Conservation (phyloP, 2,113 vertebrate genomes). For the Genyomyrus donnyi region DNA sequence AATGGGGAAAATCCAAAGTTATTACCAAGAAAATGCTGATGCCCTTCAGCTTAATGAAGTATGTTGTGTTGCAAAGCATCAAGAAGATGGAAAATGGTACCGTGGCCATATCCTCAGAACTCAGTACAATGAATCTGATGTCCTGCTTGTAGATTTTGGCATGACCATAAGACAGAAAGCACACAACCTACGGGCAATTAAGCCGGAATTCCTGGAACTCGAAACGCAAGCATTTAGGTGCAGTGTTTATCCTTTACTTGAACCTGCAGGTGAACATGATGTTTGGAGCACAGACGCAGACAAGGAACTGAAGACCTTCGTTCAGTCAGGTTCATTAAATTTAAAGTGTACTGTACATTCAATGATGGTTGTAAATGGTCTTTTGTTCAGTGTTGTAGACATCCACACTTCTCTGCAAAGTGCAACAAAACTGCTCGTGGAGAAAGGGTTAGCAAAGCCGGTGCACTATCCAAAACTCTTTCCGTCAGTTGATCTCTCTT, state of each 20-base stretch:
- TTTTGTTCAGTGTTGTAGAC: slow-evolving; percentile 67
- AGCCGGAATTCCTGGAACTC: slow-evolving; percentile 60
- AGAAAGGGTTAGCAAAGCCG: slow-evolving; percentile 37
- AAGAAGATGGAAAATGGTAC: slow-evolving; percentile 68
- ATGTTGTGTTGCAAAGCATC: slow-evolving; percentile 66
- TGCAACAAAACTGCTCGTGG: slow-evolving; percentile 52
- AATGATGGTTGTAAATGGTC: slow-evolving; percentile 46
- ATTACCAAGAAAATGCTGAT: slow-evolving; percentile 56
- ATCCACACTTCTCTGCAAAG: slow-evolving; percentile 53
- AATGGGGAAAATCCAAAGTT: slow-evolving; percentile 68
- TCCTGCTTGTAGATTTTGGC: slow-evolving; percentile 77
- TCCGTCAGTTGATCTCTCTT: slow-evolving; percentile 52
- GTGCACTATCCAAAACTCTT: slow-evolving; percentile 31
- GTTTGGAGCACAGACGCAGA: slow-evolving; percentile 49
- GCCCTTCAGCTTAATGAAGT: slow-evolving; percentile 53
- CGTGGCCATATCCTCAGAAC: slow-evolving; percentile 59
- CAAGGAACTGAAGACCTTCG: slow-evolving; percentile 53
- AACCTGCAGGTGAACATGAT: slow-evolving; percentile 39
- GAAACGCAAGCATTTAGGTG: slow-evolving; percentile 78
- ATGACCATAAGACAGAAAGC: slow-evolving; percentile 51
- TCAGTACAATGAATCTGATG: slow-evolving; percentile 32
- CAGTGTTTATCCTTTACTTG: slow-evolving; percentile 55
- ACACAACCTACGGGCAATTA: slow-evolving; percentile 59
- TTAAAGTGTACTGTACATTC: slow-evolving; percentile 66
- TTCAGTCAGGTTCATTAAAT: slow-evolving; percentile 31